Evolutionary conservation across 2,113 vertebrate species (phyloP).

Genomic region (Mustela lutreola): DNA sequence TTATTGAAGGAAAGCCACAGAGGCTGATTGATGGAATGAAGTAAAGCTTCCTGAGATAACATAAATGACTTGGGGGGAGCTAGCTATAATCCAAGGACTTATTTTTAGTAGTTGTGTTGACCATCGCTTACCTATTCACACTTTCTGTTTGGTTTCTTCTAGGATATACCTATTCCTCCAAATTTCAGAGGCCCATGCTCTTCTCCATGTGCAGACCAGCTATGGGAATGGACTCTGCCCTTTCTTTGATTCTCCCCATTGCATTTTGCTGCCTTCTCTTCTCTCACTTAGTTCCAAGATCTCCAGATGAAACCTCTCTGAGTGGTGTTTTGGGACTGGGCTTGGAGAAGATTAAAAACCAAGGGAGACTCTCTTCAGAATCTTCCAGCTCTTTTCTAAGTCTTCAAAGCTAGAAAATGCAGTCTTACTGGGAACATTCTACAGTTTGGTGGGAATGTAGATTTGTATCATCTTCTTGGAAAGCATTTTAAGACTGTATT

Average conservation of each 20-base stretch:
- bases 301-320: neutral
- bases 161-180: neutral
- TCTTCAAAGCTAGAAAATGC: neutral
- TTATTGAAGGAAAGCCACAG: constrained; percentile 55
- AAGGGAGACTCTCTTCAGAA: neutral
- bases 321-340: neutral
- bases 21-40: constrained; percentile 28
- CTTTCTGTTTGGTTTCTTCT: neutral
- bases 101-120: neutral
- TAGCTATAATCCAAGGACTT: neutral
- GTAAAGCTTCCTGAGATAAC: neutral
- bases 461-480: neutral
- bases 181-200: neutral
- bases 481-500: neutral
- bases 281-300: neutral
- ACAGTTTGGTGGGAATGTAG: neutral
- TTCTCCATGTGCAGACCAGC: neutral
- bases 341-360: neutral
- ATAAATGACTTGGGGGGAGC: neutral
- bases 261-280: neutral
- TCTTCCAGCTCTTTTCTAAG: neutral
- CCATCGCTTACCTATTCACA: neutral
- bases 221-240: neutral
- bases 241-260: neutral
- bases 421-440: too few species aligned